Evolutionary conservation across 2,113 vertebrate genomes (phyloP).

Genomic region (Hemichromis elongatus): DNA sequence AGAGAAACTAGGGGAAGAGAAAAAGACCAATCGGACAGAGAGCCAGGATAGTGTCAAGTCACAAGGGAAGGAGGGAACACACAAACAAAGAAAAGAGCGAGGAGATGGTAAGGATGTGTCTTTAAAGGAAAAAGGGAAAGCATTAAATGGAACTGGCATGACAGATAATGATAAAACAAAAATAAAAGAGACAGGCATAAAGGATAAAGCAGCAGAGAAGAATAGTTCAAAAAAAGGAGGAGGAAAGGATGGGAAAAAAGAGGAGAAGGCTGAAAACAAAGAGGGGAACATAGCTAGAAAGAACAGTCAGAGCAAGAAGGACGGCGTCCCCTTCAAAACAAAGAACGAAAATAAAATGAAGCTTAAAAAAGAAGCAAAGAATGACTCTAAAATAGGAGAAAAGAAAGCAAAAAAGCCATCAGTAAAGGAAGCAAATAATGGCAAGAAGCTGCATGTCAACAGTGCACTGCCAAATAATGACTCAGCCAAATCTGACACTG

Average conservation of each 20-base stretch:
- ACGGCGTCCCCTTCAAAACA: conserved; percentile 46
- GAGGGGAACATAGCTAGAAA: conserved; percentile 56
- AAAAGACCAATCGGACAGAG: conserved; percentile 62
- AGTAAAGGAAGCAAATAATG: conserved; percentile 55
- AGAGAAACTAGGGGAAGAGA: conserved; percentile 46
- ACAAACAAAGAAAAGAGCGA: conserved; percentile 56
- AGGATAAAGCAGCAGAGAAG: conserved; percentile 57
- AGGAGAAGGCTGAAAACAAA: conserved; percentile 69
- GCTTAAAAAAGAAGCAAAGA: conserved; percentile 72
- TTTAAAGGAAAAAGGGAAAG: conserved; percentile 69
- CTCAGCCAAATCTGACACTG: not conserved
- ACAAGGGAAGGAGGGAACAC: conserved; percentile 56
- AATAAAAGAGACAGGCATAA: conserved; percentile 54
- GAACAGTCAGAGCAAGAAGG: conserved; percentile 60
- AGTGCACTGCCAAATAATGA: not conserved
- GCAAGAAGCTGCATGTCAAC: conserved; percentile 11
- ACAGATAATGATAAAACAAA: conserved; percentile 73
- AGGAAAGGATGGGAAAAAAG: conserved; percentile 60
- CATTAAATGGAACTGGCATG: conserved; percentile 43
- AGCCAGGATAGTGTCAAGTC: conserved; percentile 85
- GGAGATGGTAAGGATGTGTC: conserved; percentile 60
- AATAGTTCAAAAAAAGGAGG: conserved; percentile 76
- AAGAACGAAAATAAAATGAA: conserved; percentile 79
- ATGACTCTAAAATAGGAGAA: conserved; percentile 71
- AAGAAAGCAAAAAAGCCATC: conserved; percentile 57